Base-by-base conservation (phyloP, 37 sponge, comb jelly and placozoan genomes). In the Diacarnus erythraeanus region DNA sequence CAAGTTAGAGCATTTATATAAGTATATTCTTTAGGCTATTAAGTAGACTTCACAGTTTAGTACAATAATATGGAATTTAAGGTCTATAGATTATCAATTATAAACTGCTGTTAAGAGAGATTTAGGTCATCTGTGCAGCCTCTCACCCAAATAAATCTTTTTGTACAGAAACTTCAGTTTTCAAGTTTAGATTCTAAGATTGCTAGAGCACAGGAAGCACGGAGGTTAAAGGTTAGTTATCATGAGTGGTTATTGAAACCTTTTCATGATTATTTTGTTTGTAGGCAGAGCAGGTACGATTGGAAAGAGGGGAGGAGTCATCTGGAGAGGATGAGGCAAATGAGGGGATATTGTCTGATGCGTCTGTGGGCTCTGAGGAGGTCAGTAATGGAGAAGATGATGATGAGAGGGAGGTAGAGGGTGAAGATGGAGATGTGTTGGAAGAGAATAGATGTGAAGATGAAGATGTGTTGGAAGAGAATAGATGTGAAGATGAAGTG, bases 171-270 rank as follows among this genome's bases (percentile, higher is more conserved):
- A 22, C 69, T 59, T n/a, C 74, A 56, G 42, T 42, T 76, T 67
- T 80, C 77, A 30, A 77, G 78, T 18, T 63, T 91, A 36, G 92
- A 91, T 51, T 83, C 74, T 26, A 91, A 91, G 60, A 91, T 91
- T 41, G 54, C 69, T 10, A 59, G 89, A 64, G 85, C 80, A 29
- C 47, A 68, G 36, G 89, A 89, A 42, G 57, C 69, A 69, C 78
- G 80, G 31, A 79, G 37, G 77, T 26, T 84, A 29, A 79, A 89
- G 77, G 89, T 84, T 23, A 20, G 77, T 42, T 25, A 21, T 65
- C 12, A 30, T 6, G 5, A 30, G 10, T 65, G 66, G 9, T 25
- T 31, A 30, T 31, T 60, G 61, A 17, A 15, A 18, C 41, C 23
- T 44, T 72, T 38, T 36, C 18, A 38, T 69, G 70, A 38, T n/a